Evolutionary conservation across 64 coral and sea anemone genomes (phyloP), one percentile per base, ranked within the genome.

Genomic region (Stichodactyla mertensii): DNA sequence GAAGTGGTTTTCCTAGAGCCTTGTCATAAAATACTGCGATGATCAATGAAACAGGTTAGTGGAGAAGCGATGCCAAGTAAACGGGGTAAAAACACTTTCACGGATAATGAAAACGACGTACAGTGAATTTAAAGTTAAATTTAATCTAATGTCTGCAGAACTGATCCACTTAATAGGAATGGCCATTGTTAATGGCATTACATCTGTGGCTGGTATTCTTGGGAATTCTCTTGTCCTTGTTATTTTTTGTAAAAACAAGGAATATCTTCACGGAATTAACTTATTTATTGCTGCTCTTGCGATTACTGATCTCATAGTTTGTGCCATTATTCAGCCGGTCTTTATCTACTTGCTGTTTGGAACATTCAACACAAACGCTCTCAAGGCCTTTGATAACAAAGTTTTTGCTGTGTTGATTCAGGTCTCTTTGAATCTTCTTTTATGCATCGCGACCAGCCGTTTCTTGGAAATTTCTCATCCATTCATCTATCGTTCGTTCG

Each of bases 271-370:
- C 6, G 78, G 78, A 19, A 54, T 81, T 2, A 81, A 81, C 53
- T 52, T 81, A 81, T 81, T 81, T 19, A 53, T 81, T 6, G 78
- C 45, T 4, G 78, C 78, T 10, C 53, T 81, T 8, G 78, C 78
- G 15, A 52, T 81, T 11, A 81, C 78, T 53, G 78, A 81, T 55
- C 69, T 81, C 78, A 81, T 16, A 16, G 78, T 81, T 81, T 81
- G 78, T 54, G 6, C 22, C 69, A 55, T 81, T 19, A 51, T 81
- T 19, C 78, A 81, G 20, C 78, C 78, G 16, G 78, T 81, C 22
- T 81, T 81, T 19, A 53, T 81, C 53, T 81, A 55, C 26, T 15
- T 81, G 16, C 78, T 81, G 19, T 81, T 81, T 81, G 78, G 53
- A 18, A 53, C 52, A 16, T 52, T 55, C 2, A 53, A 12, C 4